Evolutionary conservation across 2,888 invertebrate species (phyloP), one percentile per base, ranked within the genome.

Genomic region (Aromia moschata): DNA sequence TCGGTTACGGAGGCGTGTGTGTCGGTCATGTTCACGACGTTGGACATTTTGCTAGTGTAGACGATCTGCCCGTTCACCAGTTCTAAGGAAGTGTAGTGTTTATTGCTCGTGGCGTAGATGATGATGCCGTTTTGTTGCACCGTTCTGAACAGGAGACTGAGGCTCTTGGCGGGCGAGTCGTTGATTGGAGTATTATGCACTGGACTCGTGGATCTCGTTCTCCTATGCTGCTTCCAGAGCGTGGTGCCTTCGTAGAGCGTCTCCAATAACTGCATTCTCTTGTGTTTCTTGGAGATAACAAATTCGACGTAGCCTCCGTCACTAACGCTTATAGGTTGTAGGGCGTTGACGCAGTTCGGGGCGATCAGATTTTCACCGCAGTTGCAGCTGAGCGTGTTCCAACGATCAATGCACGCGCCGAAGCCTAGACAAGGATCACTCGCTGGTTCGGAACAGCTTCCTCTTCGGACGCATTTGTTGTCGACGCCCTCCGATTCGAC

Each of bases 21-120:
- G 60, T 90, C 87, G 1, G 90, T 92, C 92, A 95, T 93, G 74
- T 94, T 94, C 0, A 95, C 90, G 0, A 90, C 81, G 4, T 87
- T 85, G 52, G 91, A 90, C 70, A 93, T 86, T 75, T 90, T 88
- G 1, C 95, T 94, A 20, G 87, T 88, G 74, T 95, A 96, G 30
- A 88, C 84, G 20, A 96, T 82, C 74, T 89, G 89, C 1, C 94
- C 94, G 62, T 87, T 86, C 37, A 86, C 82, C 15, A 96, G 78
- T 82, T 94, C 92, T 57, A 96, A 83, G 1, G 92, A 85, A 1
- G 95, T 94, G 74, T 89, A 94, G 78, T 94, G 92, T 76, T 92
- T 92, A 73, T 93, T 92, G 31, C 93, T 94, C 0, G 92, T 91
- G 1, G 94, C 89, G 76, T 92, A 93, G 69, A 96, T 84, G n/a